Conservation (phyloP, 2,797 vertebrate species). For the Pogoniulus pusillus region DNA sequence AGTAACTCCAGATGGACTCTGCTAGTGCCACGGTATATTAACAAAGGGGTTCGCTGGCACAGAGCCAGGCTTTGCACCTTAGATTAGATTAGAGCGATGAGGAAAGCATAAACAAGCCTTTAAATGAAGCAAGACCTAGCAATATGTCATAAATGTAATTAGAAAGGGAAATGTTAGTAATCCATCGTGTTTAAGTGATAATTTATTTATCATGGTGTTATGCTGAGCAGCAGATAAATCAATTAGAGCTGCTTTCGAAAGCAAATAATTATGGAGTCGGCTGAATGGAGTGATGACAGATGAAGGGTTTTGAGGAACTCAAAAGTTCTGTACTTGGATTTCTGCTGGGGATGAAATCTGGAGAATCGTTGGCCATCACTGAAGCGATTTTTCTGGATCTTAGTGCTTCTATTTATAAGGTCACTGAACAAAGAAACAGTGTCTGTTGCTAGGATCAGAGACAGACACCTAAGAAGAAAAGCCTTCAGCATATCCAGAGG, state of each 20-base stretch:
- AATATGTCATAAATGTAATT: constrained; percentile 67
- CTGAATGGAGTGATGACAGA: constrained; percentile 37
- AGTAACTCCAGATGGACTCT: constrained; percentile 65
- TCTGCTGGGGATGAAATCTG: not conserved
- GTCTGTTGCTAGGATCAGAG: not conserved
- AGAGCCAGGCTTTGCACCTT: constrained; percentile 66
- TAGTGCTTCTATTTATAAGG: not conserved
- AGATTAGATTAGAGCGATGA: constrained; percentile 72
- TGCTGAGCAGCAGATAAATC: constrained; percentile 72
- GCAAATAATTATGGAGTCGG: constrained; percentile 42
- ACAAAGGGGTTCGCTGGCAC: constrained; percentile 54
- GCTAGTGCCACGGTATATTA: constrained; percentile 15
- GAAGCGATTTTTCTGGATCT: constrained; percentile 7
- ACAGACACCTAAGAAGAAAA: constrained; percentile 17
- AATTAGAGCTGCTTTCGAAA: constrained; percentile 64
- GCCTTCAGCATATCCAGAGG: constrained; percentile 23
- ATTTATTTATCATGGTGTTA: constrained; percentile 75
- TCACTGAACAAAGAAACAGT: constrained; percentile 25
- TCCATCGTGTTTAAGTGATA: constrained; percentile 61
- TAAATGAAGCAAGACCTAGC: constrained; percentile 34
- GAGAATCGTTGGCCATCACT: not conserved
- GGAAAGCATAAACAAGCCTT: constrained; percentile 65
- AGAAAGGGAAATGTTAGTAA: constrained; percentile 65
- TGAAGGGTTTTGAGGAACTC: not conserved
- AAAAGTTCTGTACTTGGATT: not conserved